Evolutionary conservation across 1,140 invertebrate species (phyloP).

Genomic region (Oryctes rhinoceros): DNA sequence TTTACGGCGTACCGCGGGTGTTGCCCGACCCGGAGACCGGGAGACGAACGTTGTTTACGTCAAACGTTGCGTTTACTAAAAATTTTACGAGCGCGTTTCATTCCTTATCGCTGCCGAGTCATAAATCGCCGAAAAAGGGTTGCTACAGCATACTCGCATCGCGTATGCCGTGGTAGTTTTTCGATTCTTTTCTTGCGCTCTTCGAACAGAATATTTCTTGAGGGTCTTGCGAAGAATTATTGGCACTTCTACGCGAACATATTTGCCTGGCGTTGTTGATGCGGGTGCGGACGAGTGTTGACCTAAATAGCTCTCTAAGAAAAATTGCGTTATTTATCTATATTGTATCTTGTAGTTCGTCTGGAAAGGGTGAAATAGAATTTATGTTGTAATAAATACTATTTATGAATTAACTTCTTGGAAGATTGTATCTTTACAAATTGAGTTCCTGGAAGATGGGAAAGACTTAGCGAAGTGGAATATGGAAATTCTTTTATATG

Average conservation of each 20-base stretch:
- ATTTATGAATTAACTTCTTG: no score
- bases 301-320: background rate
- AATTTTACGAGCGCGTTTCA: slow-evolving; percentile 21
- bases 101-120: slow-evolving; percentile 7
- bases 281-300: background rate
- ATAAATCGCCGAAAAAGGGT: background rate
- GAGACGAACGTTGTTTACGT: background rate
- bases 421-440: no score
- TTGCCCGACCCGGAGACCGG: background rate
- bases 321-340: background rate
- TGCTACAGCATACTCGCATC: background rate
- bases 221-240: background rate
- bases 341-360: background rate
- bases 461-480: no score
- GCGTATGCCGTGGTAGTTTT: background rate
- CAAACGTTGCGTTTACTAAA: background rate
- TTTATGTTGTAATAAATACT: no score
- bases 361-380: background rate
- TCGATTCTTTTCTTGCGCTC: background rate
- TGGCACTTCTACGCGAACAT: background rate
- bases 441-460: no score
- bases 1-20: background rate
- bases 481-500: no score
- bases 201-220: background rate
- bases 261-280: background rate